A percentile compares a stretch with the other conserved stretches of the same genome.
Evolutionary conservation across 2,113 vertebrate genomes (phyloP).

Genomic region (Rattus norvegicus): DNA sequence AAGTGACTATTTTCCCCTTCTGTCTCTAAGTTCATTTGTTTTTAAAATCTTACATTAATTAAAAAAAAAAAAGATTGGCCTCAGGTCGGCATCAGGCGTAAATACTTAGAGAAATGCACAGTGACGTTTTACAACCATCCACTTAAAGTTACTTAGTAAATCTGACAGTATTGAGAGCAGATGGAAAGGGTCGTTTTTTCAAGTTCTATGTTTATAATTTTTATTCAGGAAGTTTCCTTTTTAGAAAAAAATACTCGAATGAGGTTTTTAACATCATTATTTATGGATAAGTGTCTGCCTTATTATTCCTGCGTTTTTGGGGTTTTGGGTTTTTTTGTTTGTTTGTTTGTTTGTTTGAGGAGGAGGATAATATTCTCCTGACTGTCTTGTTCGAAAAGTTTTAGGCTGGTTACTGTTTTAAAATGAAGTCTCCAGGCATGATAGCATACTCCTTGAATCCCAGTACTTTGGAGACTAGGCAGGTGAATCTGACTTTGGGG

Average conservation of each 20-base stretch:
- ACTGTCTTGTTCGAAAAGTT: slow-evolving; percentile 31
- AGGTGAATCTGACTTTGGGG: not conserved
- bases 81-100: slow-evolving; percentile 49
- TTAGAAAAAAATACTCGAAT: slow-evolving; percentile 44
- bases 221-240: slow-evolving; percentile 50
- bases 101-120: slow-evolving; percentile 65
- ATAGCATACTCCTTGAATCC: not conserved
- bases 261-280: not conserved
- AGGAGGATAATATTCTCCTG: not conserved
- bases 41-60: not conserved
- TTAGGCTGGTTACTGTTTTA: slow-evolving; percentile 29
- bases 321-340: not conserved
- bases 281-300: not conserved
- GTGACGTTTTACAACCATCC: slow-evolving; percentile 73
- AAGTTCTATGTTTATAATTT: slow-evolving; percentile 47
- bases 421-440: not conserved
- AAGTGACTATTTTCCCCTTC: not conserved
- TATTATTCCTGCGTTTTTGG: not conserved
- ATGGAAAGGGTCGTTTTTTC: slow-evolving; percentile 51
- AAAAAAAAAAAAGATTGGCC: not conserved
- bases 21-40: not conserved
- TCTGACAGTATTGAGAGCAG: slow-evolving; percentile 67
- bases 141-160: slow-evolving; percentile 70
- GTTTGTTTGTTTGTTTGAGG: not conserved
- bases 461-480: not conserved